These are phyloP conservation scores for Mesochorus sp. DNA, from an alignment of 2,888 invertebrate genomes.

Conservation along the genomic window DNA sequence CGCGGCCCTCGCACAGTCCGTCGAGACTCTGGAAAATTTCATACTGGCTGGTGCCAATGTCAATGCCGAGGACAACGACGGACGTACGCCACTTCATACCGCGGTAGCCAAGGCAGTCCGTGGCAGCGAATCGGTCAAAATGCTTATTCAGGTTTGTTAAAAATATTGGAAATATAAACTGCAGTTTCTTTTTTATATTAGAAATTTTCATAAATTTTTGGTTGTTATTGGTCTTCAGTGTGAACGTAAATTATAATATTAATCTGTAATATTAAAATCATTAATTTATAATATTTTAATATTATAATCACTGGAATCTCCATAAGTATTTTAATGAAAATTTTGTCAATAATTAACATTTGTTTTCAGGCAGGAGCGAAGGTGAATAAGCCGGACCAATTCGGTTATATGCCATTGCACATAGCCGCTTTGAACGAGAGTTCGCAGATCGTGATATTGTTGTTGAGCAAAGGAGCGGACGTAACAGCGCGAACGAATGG, in stretches of 20 bases:
- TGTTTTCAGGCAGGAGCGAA: conserved; percentile 85
- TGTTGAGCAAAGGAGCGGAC: conserved; percentile 91
- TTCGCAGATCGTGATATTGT: conserved; percentile 88
- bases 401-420: conserved; percentile 93
- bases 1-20: conserved; percentile 91
- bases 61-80: conserved; percentile 88
- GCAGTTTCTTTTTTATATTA: neutral
- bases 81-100: conserved; percentile 90
- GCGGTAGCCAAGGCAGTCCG: conserved; percentile 89
- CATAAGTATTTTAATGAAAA: too few species aligned
- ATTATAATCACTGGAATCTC: neutral
- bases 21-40: conserved; percentile 89
- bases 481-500: conserved; percentile 92
- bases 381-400: conserved; percentile 90
- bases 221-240: too few species aligned
- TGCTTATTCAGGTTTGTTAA: conserved; percentile 74
- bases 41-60: conserved; percentile 87
- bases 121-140: conserved; percentile 74
- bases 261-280: neutral
- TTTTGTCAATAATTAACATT: too few species aligned
- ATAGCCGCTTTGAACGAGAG: conserved; percentile 93
- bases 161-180: neutral
- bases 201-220: neutral
- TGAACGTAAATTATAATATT: neutral
- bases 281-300: neutral